A percentile compares a stretch with the other conserved stretches of the same genome.
These are phyloP conservation scores for Entelurus aequoreus DNA, from an alignment of 2,113 vertebrate genomes.

Conservation along the genomic window DNA sequence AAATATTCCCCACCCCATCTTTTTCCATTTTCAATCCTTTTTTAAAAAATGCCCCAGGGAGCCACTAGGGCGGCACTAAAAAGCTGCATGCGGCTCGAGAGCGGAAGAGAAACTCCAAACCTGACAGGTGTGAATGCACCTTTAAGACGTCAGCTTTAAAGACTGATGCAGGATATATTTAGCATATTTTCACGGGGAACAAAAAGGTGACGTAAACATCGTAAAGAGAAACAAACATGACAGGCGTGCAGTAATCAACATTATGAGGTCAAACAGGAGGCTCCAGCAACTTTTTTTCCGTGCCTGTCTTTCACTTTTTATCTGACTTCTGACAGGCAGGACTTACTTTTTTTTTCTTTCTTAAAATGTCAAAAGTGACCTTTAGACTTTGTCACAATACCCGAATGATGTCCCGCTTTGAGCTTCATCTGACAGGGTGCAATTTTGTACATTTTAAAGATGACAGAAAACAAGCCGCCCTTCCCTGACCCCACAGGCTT, in stretches of 20 bases:
- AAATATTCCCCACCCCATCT: too few species aligned
- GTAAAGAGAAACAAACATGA: slow-evolving; percentile 1
- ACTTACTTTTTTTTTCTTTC: neutral
- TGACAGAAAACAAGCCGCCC: slow-evolving; percentile 47
- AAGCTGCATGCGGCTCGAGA: too few species aligned
- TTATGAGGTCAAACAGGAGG: neutral
- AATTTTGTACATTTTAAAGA: slow-evolving; percentile 47
- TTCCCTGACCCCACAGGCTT: slow-evolving; percentile 2
- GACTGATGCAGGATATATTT: neutral
- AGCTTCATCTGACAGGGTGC: slow-evolving; percentile 33
- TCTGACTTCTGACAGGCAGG: neutral
- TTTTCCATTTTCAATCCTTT: too few species aligned
- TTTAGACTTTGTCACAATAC: slow-evolving; percentile 8
- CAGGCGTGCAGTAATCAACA: neutral
- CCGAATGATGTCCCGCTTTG: slow-evolving; percentile 41
- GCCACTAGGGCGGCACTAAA: too few species aligned
- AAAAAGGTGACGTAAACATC: neutral
- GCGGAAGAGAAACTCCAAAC: too few species aligned
- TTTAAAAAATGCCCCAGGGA: too few species aligned
- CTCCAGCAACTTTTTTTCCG: slow-evolving; percentile 1
- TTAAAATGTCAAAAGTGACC: neutral
- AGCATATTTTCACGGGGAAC: neutral
- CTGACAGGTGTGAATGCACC: too few species aligned
- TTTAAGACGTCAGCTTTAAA: neutral
- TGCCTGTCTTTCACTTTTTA: slow-evolving; percentile 3